phyloP scores from a whole-genome alignment of 2,113 vertebrate genomes.

The Turnix velox region DNA sequence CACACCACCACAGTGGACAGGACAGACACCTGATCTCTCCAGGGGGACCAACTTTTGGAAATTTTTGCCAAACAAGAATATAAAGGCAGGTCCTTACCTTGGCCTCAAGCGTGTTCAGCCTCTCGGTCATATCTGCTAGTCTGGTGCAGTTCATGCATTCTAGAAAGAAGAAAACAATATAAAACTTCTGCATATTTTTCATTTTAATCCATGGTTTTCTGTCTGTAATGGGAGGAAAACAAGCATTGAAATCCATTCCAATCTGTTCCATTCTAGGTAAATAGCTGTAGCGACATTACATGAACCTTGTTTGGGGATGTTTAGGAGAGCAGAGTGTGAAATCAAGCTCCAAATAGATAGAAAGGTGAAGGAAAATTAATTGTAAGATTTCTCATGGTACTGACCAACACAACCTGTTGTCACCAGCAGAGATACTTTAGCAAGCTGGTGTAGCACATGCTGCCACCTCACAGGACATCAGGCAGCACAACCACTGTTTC shows the following conservation, averaged over 20 bases:
- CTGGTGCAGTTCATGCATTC: conserved; percentile 94
- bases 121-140: conserved; percentile 81
- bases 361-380: neutral
- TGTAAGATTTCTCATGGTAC: neutral
- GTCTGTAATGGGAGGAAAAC: neutral
- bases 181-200: neutral
- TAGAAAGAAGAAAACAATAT: conserved; percentile 55
- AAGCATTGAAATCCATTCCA: neutral
- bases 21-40: neutral
- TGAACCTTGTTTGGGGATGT: neutral
- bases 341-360: neutral
- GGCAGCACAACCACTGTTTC: neutral
- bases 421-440: neutral
- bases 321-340: neutral
- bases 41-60: neutral
- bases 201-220: neutral
- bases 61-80: neutral
- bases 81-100: conserved; percentile 76
- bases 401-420: neutral
- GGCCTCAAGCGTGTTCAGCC: conserved; percentile 83
- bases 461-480: neutral
- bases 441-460: neutral
- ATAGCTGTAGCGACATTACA: fast-evolving
- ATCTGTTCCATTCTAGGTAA: too few relatives aligned
- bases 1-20: fast-evolving